Conservation (phyloP, 2,888 invertebrate species). For the Mimumesa dahlbomi region DNA sequence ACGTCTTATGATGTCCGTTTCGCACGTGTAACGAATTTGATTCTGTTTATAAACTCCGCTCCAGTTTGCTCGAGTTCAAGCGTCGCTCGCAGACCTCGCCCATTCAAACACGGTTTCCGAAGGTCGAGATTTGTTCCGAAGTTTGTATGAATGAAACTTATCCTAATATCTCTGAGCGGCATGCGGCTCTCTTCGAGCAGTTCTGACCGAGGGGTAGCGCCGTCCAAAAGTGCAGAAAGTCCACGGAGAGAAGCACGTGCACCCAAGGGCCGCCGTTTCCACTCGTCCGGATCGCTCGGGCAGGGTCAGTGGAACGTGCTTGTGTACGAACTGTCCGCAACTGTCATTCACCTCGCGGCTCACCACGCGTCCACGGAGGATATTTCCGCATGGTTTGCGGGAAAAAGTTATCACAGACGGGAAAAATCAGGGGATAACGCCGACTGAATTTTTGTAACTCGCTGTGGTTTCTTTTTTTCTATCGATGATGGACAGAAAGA, state of each 20-base stretch:
- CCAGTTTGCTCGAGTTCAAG: conserved; percentile 42
- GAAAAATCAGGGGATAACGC: conserved; percentile 18
- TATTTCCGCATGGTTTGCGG: conserved; percentile 44
- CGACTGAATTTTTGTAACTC: not conserved
- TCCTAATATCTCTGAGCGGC: conserved; percentile 65
- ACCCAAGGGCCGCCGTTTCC: conserved; percentile 38
- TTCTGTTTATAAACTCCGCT: too few relatives aligned
- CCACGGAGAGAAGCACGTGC: conserved; percentile 54
- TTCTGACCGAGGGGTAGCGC: conserved; percentile 41
- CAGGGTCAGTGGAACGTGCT: conserved; percentile 69
- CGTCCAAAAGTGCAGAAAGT: conserved; percentile 56
- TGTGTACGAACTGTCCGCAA: conserved; percentile 68
- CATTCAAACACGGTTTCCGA: conserved; percentile 57
- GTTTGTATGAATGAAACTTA: conserved; percentile 74
- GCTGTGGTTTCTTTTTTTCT: not conserved
- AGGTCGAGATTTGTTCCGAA: conserved; percentile 73
- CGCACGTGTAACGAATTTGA: too few relatives aligned
- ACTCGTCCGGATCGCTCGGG: conserved; percentile 54
- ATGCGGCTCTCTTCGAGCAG: conserved; percentile 56
- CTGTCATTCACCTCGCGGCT: conserved; percentile 63
- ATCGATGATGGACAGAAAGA: not conserved
- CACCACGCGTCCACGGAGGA: conserved; percentile 45
- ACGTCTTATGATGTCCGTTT: too few relatives aligned
- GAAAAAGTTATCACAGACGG: conserved; percentile 38
- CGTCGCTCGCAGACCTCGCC: conserved; percentile 49